phyloP scores from a whole-genome alignment of 2,113 vertebrate genomes.

The Orycteropus afer region DNA sequence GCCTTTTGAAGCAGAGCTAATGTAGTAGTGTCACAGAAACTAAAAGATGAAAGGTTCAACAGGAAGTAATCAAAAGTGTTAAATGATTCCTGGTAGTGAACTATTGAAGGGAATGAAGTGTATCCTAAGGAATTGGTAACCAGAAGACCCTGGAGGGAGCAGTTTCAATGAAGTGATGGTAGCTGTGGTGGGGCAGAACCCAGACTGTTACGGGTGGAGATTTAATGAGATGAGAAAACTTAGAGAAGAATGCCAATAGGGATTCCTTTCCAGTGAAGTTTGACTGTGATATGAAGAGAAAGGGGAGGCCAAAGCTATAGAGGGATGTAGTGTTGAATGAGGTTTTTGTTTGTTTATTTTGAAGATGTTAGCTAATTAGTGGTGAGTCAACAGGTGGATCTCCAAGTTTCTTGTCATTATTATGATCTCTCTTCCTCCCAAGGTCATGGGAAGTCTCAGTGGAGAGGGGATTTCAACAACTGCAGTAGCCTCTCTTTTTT shows the following conservation, averaged over 20 bases:
- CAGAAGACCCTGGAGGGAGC: not conserved
- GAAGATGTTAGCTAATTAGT: slow-evolving; percentile 5
- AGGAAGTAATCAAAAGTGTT: not conserved
- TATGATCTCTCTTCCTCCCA: not conserved
- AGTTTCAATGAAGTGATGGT: not conserved
- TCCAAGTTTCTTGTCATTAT: not conserved
- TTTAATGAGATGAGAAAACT: no score
- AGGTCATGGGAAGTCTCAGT: not conserved
- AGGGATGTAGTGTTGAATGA: not conserved
- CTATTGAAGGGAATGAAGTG: not conserved
- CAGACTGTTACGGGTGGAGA: not conserved
- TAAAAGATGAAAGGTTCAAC: not conserved
- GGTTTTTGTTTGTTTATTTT: not conserved
- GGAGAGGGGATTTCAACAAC: not conserved
- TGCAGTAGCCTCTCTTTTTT: not conserved
- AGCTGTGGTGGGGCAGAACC: not conserved
- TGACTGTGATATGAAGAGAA: not conserved
- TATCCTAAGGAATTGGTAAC: not conserved
- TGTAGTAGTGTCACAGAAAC: not conserved
- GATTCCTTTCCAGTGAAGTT: not conserved
- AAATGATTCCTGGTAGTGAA: not conserved
- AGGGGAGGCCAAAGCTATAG: not conserved
- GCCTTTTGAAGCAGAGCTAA: not conserved
- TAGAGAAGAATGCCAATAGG: not conserved
- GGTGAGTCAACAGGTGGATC: not conserved